Conservation (phyloP, 2,113 vertebrate species). For the Epinephelus cyanopodus region DNA sequence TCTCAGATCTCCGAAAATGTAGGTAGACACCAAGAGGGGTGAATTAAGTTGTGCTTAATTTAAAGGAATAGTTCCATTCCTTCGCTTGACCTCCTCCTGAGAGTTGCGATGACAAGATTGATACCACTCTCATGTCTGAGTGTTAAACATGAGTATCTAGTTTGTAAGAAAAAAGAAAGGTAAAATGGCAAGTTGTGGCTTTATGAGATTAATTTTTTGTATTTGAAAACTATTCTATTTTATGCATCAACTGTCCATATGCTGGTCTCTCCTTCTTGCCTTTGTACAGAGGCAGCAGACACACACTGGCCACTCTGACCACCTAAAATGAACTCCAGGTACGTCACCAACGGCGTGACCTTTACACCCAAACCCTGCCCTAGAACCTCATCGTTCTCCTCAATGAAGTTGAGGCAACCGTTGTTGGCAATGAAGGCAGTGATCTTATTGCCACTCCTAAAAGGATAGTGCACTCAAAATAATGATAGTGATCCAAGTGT, state of each 20-base stretch:
- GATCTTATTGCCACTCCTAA: conserved; percentile 92
- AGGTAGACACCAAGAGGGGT: too few relatives aligned
- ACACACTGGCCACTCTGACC: conserved; percentile 91
- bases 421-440: conserved; percentile 91
- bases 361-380: conserved; percentile 91
- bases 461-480: too few relatives aligned
- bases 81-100: too few relatives aligned
- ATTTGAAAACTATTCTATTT: conserved; percentile 78
- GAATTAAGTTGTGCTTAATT: background rate
- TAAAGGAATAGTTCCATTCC: background rate
- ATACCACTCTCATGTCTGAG: too few relatives aligned
- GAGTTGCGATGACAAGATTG: too few relatives aligned
- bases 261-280: conserved; percentile 93
- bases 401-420: conserved; percentile 92
- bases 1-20: background rate
- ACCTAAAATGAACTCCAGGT: conserved; percentile 91
- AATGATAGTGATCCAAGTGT: too few relatives aligned
- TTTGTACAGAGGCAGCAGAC: conserved; percentile 92
- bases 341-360: conserved; percentile 92
- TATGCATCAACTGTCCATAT: conserved; percentile 73
- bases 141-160: too few relatives aligned
- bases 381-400: conserved; percentile 92
- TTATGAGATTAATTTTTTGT: background rate
- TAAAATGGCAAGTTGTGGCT: too few relatives aligned
- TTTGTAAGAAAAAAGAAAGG: too few relatives aligned